phyloP scores from a whole-genome alignment of 2,888 invertebrate genomes.

The Stenodera caucasica region DNA sequence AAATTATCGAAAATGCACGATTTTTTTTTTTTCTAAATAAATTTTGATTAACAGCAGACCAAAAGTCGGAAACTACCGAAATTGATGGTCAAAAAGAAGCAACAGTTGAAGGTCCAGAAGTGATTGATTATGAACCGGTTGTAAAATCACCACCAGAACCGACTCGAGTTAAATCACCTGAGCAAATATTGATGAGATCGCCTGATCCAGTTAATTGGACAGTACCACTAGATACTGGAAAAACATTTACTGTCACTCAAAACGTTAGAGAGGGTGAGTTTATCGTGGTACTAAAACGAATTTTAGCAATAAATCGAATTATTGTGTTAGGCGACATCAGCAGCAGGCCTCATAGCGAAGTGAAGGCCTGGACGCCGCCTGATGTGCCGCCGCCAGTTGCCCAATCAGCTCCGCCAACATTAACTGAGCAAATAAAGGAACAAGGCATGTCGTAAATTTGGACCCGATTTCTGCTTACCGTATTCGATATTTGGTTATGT shows the following conservation, averaged over 20 bases:
- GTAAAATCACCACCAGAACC: constrained; percentile 93
- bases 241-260: constrained; percentile 91
- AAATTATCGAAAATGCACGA: background rate
- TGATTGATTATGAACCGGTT: constrained; percentile 66
- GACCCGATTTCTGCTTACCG: constrained; percentile 53
- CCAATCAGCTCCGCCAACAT: constrained; percentile 69
- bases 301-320: background rate
- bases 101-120: constrained; percentile 51
- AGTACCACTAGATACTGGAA: constrained; percentile 89
- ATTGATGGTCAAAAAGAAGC: constrained; percentile 51
- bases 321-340: constrained; percentile 69
- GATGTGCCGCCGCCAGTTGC: constrained; percentile 66
- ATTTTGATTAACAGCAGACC: constrained; percentile 34
- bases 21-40: constrained; percentile 1
- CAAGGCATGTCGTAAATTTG: constrained; percentile 55
- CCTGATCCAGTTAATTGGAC: constrained; percentile 96
- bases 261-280: constrained; percentile 76
- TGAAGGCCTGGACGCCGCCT: constrained; percentile 73
- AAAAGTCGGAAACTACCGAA: constrained; percentile 42
- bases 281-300: constrained; percentile 2
- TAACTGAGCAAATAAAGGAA: constrained; percentile 63
- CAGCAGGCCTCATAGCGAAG: constrained; percentile 86
- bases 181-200: constrained; percentile 88
- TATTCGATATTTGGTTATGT: constrained; percentile 53
- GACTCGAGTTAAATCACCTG: constrained; percentile 89